Percentiles rank a stretch among this genome's conserved stretches.
phyloP scores from a whole-genome alignment of 2,888 invertebrate species.

The Apodemia mormo region DNA sequence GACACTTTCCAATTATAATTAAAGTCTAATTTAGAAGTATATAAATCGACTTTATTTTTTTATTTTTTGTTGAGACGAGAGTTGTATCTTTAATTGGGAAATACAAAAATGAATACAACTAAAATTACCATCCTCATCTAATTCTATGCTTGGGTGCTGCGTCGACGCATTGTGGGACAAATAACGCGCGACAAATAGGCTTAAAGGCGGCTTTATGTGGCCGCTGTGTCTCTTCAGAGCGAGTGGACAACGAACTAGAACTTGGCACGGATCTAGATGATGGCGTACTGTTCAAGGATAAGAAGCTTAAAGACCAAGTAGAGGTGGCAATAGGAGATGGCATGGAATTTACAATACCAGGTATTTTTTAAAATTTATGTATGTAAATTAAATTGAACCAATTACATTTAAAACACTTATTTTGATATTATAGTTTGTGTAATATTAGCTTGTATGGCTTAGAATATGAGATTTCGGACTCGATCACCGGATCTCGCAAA shows the following conservation, averaged over 20 bases:
- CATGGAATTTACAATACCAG: constrained; percentile 96
- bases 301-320: constrained; percentile 93
- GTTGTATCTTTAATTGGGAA: constrained; percentile 18
- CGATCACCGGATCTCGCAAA: too few species aligned
- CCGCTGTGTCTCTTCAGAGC: constrained; percentile 87
- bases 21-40: background rate
- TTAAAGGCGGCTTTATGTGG: constrained; percentile 82
- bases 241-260: constrained; percentile 84
- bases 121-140: constrained; percentile 61
- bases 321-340: constrained; percentile 96
- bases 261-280: constrained; percentile 88
- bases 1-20: too few species aligned
- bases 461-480: too few species aligned
- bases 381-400: background rate
- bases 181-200: constrained; percentile 63
- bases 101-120: constrained; percentile 25
- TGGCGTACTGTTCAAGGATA: constrained; percentile 92
- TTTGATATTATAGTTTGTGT: too few species aligned
- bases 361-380: constrained; percentile 63
- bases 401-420: too few species aligned
- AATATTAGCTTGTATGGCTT: too few species aligned
- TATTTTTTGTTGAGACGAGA: background rate
- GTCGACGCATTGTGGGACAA: constrained; percentile 56
- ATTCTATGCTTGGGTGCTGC: constrained; percentile 78
- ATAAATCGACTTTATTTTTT: background rate